Conservation (phyloP, 2,888 invertebrate species). For the Gerris lacustris region DNA sequence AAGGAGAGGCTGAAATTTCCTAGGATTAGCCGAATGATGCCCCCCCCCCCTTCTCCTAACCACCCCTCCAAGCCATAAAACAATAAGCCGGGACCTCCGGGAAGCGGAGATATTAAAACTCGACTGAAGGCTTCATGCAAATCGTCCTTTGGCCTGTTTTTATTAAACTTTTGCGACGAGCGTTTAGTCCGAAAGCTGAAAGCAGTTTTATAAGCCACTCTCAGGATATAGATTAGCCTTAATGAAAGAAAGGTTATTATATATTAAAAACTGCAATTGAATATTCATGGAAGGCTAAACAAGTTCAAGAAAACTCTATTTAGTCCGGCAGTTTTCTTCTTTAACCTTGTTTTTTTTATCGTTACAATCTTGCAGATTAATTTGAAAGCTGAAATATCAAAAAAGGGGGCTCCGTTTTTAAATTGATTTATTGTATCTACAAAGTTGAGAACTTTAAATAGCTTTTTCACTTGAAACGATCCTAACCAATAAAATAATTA, state of each 20-base stretch:
- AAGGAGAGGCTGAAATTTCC: not conserved
- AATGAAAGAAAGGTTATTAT: slow-evolving; percentile 5
- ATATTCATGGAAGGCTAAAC: not conserved
- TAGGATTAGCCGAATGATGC: not conserved
- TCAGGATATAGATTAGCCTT: not conserved
- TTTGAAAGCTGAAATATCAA: not conserved
- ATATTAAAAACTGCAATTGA: slow-evolving; percentile 3
- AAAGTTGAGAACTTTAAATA: no score
- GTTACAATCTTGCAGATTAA: not conserved
- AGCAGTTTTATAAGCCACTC: slow-evolving; percentile 3
- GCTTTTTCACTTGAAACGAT: no score
- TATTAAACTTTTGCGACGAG: not conserved
- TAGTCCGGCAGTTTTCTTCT: not conserved
- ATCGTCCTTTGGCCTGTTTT: not conserved
- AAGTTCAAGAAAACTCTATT: not conserved
- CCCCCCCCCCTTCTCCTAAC: not conserved
- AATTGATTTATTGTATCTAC: not conserved
- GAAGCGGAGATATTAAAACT: not conserved
- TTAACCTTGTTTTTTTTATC: not conserved
- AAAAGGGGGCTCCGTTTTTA: not conserved
- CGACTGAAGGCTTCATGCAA: not conserved
- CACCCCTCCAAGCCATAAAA: not conserved
- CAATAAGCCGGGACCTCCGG: not conserved
- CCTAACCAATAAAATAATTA: no score
- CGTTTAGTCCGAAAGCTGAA: not conserved